Evolutionary conservation across 2,797 vertebrate genomes (phyloP), one percentile per base, ranked within the genome.

Genomic region (Ctenopoma multispine): DNA sequence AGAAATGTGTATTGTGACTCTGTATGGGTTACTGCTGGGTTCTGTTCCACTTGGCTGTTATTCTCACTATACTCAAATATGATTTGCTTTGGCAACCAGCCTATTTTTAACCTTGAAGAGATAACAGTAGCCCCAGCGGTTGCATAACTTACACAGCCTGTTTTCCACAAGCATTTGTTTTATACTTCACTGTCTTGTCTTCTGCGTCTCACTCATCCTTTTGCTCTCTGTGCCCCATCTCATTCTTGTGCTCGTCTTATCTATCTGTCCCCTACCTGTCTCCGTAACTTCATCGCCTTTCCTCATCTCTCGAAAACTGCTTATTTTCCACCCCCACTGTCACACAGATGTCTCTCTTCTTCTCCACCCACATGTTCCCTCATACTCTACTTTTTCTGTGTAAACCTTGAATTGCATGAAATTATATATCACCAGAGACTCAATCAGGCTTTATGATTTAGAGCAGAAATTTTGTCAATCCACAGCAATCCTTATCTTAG

Each of bases 61-160:
- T 78, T 82, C 69, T 51, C 67, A 57, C 79, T 75, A 15, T 51
- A 77, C 67, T 84, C 63, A 57, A 72, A 77, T 70, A 57, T 75
- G 71, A 84, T 88, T 85, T 68, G 78, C 76, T 61, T 81, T 48
- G 46, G 82, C 83, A 83, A 72, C 72, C 13, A 21, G 38, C 44
- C 71, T 87, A 86, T 87, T 85, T 91, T 90, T 82, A 85, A 77
- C 64, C 68, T 54, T 41, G 55, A 67, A 71, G 75, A 64, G 63
- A 70, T 66, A 67, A 65, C 58, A 14, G 75, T 63, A 63, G 62
- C 69, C 69, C 65, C 76, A 46, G 71, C 3, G 1, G 77, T 85
- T 79, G 53, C 82, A 66, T 84, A 85, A 86, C 82, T 76, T 77
- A 31, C 85, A 63, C 53, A 75, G 54, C 36, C 75, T 64, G 60